Conservation (phyloP, 2,113 vertebrate genomes). For the Thryonomys swinderianus region DNA sequence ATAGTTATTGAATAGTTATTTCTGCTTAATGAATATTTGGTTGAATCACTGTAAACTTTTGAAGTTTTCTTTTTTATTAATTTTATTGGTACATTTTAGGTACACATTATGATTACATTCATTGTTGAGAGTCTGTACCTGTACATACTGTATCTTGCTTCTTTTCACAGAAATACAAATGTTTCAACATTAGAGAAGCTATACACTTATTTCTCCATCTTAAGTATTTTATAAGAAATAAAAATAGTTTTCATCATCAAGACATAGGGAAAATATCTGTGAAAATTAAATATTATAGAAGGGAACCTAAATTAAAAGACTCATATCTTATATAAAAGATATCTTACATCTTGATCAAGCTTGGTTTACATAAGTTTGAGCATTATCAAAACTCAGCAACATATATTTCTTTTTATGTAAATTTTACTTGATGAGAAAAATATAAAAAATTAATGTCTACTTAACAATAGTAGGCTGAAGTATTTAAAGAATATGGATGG, state of each 20-base stretch:
- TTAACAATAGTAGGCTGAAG: not conserved
- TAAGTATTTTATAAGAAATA: not conserved
- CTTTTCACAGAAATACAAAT: not conserved
- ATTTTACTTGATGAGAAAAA: not conserved
- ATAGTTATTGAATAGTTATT: not conserved
- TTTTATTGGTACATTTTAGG: too few species aligned
- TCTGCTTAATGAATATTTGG: not conserved
- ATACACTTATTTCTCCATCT: not conserved
- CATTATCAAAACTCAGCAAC: not conserved
- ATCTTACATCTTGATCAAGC: not conserved
- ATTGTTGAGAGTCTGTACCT: too few species aligned
- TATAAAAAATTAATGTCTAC: not conserved
- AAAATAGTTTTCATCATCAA: not conserved
- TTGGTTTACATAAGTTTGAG: not conserved
- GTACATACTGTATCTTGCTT: too few species aligned
- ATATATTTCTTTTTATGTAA: not conserved
- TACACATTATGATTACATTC: too few species aligned
- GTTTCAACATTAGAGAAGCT: not conserved
- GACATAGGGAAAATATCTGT: not conserved
- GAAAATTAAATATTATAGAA: not conserved
- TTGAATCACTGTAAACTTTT: not conserved
- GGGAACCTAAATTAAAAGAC: not conserved
- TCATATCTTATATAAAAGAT: too few species aligned
- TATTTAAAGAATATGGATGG: not conserved
- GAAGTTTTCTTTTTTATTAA: not conserved